Evolutionary conservation across 2,797 vertebrate genomes (phyloP).

Genomic region (Sebastes jordani): DNA sequence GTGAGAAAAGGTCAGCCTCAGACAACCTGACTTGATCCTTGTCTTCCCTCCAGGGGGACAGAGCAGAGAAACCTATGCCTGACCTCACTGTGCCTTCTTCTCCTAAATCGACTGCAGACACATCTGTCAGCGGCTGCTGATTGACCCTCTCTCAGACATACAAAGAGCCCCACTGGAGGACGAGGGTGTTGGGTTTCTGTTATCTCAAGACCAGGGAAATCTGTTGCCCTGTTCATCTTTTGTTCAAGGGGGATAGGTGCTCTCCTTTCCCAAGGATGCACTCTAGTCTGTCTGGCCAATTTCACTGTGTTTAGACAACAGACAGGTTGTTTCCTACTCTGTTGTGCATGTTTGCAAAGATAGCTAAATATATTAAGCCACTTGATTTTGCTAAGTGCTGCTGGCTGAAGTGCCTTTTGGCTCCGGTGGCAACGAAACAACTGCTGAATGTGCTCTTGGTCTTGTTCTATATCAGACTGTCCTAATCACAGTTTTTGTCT

Average conservation of each 20-base stretch:
- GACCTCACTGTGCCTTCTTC: slow-evolving; percentile 75
- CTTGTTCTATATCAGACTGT: slow-evolving; percentile 31
- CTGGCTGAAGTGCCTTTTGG: slow-evolving; percentile 61
- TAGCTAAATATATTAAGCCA: slow-evolving; percentile 73
- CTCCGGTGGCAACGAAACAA: slow-evolving; percentile 39
- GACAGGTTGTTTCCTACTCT: slow-evolving; percentile 60
- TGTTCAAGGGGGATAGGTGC: slow-evolving; percentile 67
- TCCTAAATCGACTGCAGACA: slow-evolving; percentile 79
- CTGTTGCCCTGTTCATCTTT: slow-evolving; percentile 76
- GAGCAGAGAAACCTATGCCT: slow-evolving; percentile 58
- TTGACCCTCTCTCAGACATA: slow-evolving; percentile 81
- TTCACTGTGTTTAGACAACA: slow-evolving; percentile 81
- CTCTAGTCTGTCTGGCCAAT: slow-evolving; percentile 76
- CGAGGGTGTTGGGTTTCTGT: slow-evolving; percentile 83
- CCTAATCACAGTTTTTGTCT: slow-evolving; percentile 31
- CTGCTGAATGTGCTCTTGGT: slow-evolving; percentile 35
- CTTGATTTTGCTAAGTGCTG: slow-evolving; percentile 79
- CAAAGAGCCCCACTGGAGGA: slow-evolving; percentile 81
- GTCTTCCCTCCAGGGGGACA: slow-evolving; percentile 61
- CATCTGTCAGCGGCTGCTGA: slow-evolving; percentile 83
- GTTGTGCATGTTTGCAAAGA: slow-evolving; percentile 42
- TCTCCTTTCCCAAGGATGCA: slow-evolving; percentile 72
- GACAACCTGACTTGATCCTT: slow-evolving; percentile 72
- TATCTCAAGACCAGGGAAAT: slow-evolving; percentile 77
- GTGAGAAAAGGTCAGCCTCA: slow-evolving; percentile 75